Conservation (phyloP, 2,888 invertebrate genomes). For the Willowsia nigromaculata region DNA sequence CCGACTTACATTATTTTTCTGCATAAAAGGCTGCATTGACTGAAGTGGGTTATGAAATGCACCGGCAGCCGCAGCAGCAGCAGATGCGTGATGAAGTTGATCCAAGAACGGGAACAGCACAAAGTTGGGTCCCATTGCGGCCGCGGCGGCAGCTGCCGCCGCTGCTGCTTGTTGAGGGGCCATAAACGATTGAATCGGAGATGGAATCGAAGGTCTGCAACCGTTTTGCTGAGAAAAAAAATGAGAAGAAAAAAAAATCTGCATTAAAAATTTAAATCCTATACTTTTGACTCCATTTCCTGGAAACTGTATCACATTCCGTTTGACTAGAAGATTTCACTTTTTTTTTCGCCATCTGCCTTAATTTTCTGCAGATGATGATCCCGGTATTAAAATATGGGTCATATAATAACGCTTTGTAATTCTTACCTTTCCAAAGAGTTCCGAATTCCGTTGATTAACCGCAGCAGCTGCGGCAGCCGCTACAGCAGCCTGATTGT, state of each 20-base stretch:
- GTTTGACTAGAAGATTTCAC: background rate
- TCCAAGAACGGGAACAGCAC: conserved; percentile 78
- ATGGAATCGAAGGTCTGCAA: conserved; percentile 76
- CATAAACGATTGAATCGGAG: conserved; percentile 77
- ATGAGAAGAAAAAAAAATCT: conserved; percentile 31
- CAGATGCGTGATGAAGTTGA: conserved; percentile 77
- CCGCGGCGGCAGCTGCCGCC: conserved; percentile 74
- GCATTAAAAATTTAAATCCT: conserved; percentile 11
- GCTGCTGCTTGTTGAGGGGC: conserved; percentile 74
- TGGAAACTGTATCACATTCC: no score
- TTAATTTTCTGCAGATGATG: background rate
- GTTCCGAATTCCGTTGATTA: conserved; percentile 60
- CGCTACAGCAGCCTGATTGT: conserved; percentile 40
- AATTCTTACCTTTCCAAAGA: conserved; percentile 61
- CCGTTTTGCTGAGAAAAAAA: conserved; percentile 75
- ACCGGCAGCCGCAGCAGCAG: conserved; percentile 74
- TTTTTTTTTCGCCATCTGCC: conserved; percentile 40
- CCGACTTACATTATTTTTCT: conserved; percentile 78
- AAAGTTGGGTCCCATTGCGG: conserved; percentile 78
- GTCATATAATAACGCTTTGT: background rate
- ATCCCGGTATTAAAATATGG: background rate
- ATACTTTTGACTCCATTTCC: background rate
- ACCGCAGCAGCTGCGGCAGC: conserved; percentile 56
- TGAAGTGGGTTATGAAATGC: conserved; percentile 77
- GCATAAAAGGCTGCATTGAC: conserved; percentile 78